A percentile compares a stretch with the other conserved stretches of the same genome.
Conservation (phyloP, 2,113 vertebrate genomes). For the Hucho hucho region DNA sequence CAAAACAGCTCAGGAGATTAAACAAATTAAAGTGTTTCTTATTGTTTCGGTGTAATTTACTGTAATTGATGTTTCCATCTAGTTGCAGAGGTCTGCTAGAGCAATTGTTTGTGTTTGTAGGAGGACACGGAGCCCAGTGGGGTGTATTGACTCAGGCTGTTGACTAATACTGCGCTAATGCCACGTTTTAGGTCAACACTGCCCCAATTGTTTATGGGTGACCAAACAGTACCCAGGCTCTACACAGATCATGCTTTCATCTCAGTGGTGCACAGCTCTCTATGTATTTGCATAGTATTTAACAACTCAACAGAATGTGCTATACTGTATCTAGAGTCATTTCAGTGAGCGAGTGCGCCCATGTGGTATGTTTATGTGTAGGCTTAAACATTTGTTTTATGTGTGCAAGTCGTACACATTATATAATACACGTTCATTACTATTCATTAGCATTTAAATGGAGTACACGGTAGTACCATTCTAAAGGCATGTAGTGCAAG, state of each 20-base stretch:
- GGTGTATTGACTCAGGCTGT: slow-evolving; percentile 67
- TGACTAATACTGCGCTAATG: slow-evolving; percentile 64
- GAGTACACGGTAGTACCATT: not conserved
- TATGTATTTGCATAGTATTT: not conserved
- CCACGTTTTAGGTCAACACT: slow-evolving; percentile 59
- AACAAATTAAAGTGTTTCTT: slow-evolving; percentile 68
- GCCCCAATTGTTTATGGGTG: slow-evolving; percentile 55
- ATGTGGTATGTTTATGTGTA: not conserved
- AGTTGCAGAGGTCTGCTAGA: slow-evolving; percentile 52
- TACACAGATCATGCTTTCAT: not conserved
- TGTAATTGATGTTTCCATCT: slow-evolving; percentile 71
- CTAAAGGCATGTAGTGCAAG: not conserved
- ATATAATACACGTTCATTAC: not conserved
- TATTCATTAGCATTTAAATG: not conserved
- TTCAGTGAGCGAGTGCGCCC: not conserved
- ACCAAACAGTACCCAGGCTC: slow-evolving; percentile 39
- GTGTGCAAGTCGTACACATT: not conserved
- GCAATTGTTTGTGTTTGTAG: slow-evolving; percentile 67
- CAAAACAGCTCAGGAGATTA: slow-evolving; percentile 59
- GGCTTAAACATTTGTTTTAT: not conserved
- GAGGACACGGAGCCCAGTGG: slow-evolving; percentile 66
- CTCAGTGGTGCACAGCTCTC: not conserved
- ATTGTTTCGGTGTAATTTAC: slow-evolving; percentile 71
- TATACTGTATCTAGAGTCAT: not conserved
- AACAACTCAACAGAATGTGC: not conserved